Evolutionary conservation across 2,888 invertebrate genomes (phyloP).

Genomic region (Brachypalpus laphriformis): DNA sequence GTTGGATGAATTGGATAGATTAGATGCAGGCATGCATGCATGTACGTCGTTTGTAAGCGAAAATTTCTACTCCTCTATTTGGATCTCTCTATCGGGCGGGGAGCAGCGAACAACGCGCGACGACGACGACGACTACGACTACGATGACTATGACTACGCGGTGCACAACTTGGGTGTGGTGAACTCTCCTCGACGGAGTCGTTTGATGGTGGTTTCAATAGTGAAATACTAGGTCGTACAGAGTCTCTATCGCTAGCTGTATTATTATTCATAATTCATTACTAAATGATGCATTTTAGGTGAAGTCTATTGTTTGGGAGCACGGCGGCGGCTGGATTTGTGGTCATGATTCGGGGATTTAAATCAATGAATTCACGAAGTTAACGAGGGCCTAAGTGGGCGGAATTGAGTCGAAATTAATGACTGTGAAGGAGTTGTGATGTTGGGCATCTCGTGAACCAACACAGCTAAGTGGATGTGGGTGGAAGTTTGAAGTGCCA

Average conservation of each 20-base stretch:
- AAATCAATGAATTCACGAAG: constrained; percentile 57
- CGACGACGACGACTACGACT: constrained; percentile 29
- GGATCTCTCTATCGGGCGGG: neutral
- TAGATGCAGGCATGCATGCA: constrained; percentile 73
- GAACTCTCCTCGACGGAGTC: constrained; percentile 21
- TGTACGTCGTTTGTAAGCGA: constrained; percentile 71
- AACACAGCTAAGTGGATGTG: neutral
- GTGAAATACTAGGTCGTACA: constrained; percentile 40
- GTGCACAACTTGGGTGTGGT: constrained; percentile 62
- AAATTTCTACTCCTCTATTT: constrained; percentile 37
- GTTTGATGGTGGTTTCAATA: constrained; percentile 53
- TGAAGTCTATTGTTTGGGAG: constrained; percentile 55
- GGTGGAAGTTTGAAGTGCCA: neutral
- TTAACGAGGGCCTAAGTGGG: constrained; percentile 65
- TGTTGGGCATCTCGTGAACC: neutral
- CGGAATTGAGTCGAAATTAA: constrained; percentile 56
- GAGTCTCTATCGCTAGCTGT: constrained; percentile 29
- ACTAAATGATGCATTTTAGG: constrained; percentile 71
- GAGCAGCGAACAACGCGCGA: constrained; percentile 20
- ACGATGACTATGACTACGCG: constrained; percentile 10
- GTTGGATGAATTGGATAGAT: constrained; percentile 71
- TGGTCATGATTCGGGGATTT: constrained; percentile 53
- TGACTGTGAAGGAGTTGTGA: constrained; percentile 30
- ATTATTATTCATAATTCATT: constrained; percentile 72
- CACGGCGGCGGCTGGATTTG: constrained; percentile 33